These are phyloP conservation scores for Elanoides forficatus DNA, from an alignment of 2,113 vertebrate genomes.

Conservation along the genomic window DNA sequence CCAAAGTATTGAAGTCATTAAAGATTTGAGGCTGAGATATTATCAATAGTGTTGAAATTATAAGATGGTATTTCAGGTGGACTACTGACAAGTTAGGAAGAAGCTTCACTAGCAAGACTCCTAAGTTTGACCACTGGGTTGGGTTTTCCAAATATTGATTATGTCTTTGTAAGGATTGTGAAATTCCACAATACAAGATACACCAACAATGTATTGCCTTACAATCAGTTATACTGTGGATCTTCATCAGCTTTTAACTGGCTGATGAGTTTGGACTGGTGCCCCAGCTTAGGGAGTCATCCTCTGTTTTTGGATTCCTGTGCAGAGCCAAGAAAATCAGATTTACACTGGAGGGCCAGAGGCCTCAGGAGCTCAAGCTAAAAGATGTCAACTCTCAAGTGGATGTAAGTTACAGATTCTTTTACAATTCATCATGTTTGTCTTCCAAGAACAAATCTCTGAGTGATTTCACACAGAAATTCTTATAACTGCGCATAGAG, in stretches of 20 bases:
- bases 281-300: neutral
- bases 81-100: neutral
- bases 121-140: neutral
- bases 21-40: neutral
- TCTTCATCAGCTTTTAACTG: neutral
- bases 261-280: neutral
- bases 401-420: neutral
- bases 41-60: neutral
- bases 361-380: neutral
- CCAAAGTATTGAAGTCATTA: neutral
- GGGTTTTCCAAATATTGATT: neutral
- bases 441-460: neutral
- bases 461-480: neutral
- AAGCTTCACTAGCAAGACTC: neutral
- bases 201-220: neutral
- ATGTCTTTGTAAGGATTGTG: neutral
- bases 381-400: neutral
- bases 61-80: neutral
- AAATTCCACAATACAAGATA: neutral
- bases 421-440: neutral
- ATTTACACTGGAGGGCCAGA: neutral
- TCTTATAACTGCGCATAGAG: accelerated
- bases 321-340: neutral
- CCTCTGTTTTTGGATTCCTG: neutral
- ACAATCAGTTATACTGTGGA: neutral